Conservation (phyloP, 2,888 invertebrate genomes). For the Capitulum mitella region DNA sequence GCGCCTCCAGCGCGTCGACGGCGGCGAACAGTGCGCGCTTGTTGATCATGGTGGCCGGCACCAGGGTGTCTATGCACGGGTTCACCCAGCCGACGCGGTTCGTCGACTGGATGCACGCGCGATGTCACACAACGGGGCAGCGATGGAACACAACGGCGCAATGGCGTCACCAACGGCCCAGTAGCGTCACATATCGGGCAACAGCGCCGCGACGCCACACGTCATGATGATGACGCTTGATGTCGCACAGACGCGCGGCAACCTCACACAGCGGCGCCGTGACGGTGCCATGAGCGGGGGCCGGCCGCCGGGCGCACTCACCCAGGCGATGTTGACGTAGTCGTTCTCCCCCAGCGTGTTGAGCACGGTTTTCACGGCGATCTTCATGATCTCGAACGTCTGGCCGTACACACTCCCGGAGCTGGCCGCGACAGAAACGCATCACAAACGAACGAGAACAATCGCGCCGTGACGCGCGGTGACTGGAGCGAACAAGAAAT, state of each 20-base stretch:
- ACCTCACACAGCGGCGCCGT: neutral
- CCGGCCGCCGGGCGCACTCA: constrained; percentile 37
- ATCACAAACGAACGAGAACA: no score
- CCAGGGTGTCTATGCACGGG: constrained; percentile 44
- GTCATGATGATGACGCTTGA: neutral
- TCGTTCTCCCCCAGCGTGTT: constrained; percentile 50
- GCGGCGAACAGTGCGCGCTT: constrained; percentile 43
- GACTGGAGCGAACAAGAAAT: no score
- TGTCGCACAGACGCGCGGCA: neutral
- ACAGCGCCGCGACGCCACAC: neutral
- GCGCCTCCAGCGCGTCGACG: constrained; percentile 43
- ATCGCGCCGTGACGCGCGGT: no score
- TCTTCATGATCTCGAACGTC: constrained; percentile 48
- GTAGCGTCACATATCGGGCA: no score
- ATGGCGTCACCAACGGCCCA: no score
- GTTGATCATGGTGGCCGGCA: constrained; percentile 47
- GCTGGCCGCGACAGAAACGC: no score
- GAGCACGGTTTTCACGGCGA: constrained; percentile 46
- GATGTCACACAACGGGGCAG: no score
- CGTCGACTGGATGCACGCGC: constrained; percentile 43
- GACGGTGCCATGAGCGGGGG: no score
- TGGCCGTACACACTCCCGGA: constrained; percentile 50
- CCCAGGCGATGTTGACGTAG: constrained; percentile 47
- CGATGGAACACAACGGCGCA: no score
- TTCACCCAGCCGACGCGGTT: constrained; percentile 41